phyloP scores from a whole-genome alignment of 2,797 vertebrate genomes.

The Pterois miles region DNA sequence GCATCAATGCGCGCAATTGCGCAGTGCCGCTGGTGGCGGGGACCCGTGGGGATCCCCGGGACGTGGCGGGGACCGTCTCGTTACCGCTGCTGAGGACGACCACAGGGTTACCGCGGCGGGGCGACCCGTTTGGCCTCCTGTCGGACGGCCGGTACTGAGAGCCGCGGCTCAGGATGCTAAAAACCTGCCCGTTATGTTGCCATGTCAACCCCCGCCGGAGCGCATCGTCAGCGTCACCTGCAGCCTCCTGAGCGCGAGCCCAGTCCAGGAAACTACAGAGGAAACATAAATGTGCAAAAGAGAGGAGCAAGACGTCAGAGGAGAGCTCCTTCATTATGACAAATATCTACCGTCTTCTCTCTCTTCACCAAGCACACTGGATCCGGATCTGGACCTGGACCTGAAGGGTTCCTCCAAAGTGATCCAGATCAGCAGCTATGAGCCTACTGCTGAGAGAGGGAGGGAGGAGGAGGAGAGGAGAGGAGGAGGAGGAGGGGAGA shows the following conservation, averaged over 20 bases:
- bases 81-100: slow-evolving; percentile 60
- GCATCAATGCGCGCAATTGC: slow-evolving; percentile 76
- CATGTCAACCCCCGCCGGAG: slow-evolving; percentile 86
- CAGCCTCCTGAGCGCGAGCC: slow-evolving; percentile 72
- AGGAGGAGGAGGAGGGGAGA: rapidly evolving
- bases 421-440: slow-evolving; percentile 3
- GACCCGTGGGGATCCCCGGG: slow-evolving; percentile 42
- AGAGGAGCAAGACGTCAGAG: slow-evolving; percentile 21
- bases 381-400: not conserved
- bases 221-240: slow-evolving; percentile 55
- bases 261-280: slow-evolving; percentile 73
- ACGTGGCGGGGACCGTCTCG: slow-evolving; percentile 51
- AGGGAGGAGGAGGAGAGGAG: not conserved
- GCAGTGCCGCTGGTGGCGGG: slow-evolving; percentile 45
- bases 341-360: not conserved
- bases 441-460: not conserved
- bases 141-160: slow-evolving; percentile 84
- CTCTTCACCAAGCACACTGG: too few relatives aligned
- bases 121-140: slow-evolving; percentile 53
- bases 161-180: slow-evolving; percentile 86
- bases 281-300: slow-evolving; percentile 56
- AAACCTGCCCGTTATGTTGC: slow-evolving; percentile 92
- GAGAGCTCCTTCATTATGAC: slow-evolving; percentile 58
- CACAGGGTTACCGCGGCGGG: slow-evolving; percentile 36
- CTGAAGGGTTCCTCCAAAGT: not conserved